These are phyloP conservation scores for Azemiops feae DNA, from an alignment of 2,113 vertebrate genomes.

Conservation along the genomic window DNA sequence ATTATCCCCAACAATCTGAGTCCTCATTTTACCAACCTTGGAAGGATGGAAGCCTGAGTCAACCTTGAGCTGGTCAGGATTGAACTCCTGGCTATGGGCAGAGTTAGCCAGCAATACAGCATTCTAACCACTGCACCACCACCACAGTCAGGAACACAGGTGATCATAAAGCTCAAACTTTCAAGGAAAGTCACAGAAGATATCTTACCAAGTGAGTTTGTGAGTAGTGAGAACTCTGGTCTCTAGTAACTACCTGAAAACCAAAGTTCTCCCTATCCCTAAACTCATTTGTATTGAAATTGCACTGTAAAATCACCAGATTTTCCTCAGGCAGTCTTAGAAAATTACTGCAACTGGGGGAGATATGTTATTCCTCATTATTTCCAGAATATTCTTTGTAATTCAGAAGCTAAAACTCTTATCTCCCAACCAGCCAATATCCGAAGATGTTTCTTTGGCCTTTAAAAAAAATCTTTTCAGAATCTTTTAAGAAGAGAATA, in stretches of 20 bases:
- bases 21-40: not conserved
- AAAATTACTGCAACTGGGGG: not conserved
- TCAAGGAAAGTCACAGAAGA: conserved; percentile 1
- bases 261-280: not conserved
- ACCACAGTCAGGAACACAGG: not conserved
- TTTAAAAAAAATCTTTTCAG: not conserved
- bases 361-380: not conserved
- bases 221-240: not conserved
- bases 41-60: not conserved
- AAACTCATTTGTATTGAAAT: not conserved
- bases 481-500: not conserved
- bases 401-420: not conserved
- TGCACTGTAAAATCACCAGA: not conserved
- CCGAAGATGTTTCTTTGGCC: not conserved
- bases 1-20: not conserved
- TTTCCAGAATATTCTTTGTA: not conserved
- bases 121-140: not conserved
- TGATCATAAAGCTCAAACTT: conserved; percentile 18
- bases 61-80: not conserved
- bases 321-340: not conserved
- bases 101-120: not conserved
- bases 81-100: not conserved
- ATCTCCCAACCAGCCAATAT: not conserved
- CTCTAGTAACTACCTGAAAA: not conserved
- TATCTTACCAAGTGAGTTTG: not conserved